These are phyloP conservation scores for Labia minor DNA, from an alignment of 2,888 invertebrate genomes.

Conservation along the genomic window DNA sequence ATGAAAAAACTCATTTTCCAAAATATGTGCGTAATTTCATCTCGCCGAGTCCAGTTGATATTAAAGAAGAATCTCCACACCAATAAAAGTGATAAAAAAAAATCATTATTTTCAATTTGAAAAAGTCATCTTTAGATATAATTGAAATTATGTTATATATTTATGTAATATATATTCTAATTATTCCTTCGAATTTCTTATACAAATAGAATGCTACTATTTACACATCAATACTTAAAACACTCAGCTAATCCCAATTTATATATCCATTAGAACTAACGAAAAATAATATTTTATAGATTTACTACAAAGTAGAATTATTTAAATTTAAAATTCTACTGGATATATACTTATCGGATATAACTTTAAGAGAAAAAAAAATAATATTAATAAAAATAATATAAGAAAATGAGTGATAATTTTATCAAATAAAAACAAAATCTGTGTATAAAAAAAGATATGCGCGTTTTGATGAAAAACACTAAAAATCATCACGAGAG, in stretches of 20 bases:
- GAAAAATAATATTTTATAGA: not conserved
- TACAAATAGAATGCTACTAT: not conserved
- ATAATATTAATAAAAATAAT: not conserved
- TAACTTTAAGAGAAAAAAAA: too few species aligned
- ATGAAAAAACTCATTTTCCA: conserved; percentile 86
- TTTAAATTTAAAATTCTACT: not conserved
- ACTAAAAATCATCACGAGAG: conserved; percentile 24
- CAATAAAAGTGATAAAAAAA: conserved; percentile 22
- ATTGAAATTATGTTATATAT: not conserved
- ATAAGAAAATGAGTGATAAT: conserved; percentile 13
- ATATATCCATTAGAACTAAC: not conserved
- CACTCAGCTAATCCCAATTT: too few species aligned
- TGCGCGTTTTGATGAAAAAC: conserved; percentile 23
- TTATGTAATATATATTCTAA: not conserved
- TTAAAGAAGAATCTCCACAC: conserved; percentile 64
- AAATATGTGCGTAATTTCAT: conserved; percentile 83
- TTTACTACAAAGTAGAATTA: not conserved
- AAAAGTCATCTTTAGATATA: not conserved
- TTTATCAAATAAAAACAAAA: conserved; percentile 15
- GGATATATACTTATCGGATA: not conserved
- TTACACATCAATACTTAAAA: not conserved
- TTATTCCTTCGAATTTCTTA: not conserved
- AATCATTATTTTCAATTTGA: not conserved
- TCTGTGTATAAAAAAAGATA: conserved; percentile 18
- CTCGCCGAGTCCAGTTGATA: conserved; percentile 75